Base-by-base conservation (phyloP, 2,888 invertebrate genomes). In the Eupithecia subfuscata region DNA sequence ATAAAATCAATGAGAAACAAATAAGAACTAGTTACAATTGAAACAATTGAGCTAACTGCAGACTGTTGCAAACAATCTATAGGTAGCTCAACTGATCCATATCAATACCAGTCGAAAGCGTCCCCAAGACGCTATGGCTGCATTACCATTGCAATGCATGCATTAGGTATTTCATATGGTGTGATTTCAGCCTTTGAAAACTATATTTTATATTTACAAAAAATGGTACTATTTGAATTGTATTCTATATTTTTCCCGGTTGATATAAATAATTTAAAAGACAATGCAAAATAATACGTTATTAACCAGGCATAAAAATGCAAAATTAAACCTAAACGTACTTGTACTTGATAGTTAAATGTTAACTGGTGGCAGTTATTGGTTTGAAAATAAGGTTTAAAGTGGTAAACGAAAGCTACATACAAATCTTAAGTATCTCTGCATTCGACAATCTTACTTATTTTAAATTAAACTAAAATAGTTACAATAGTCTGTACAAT, bases 401-500 rank as follows among this genome's bases (percentile, higher is more conserved):
- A 64, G 5, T 43, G 43, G 18, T 60, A 68, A 74, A 30, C n/a
- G 52, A 69, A 71, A 69, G 65, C 22, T 71, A 75, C 56, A 74
- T 79, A 71, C 69, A 67, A 79, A 75, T 76, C 82, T 85, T 87
- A 88, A 88, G 86, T 87, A 88, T 84, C 86, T 86, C 82, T 82
- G 86, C 85, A 77, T 48, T 70, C 56, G 75, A 64, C 75, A 75
- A 72, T 71, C 75, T 77, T 80, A 81, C 79, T 81, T 83, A 80
- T 78, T 60, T 68, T 64, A 60, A 70, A 78, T 67, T 76, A 84
- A 82, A 81, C 60, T 82, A 82, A 85, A 85, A 84, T 80, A 77
- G 78, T 82, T 79, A 75, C 85, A 82, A 81, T 82, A 83, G 79
- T 84, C 87, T 88, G 88, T 88, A 88, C 88, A 87, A 79, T 83